Percentiles rank a stretch among this genome's conserved stretches.
Conservation (phyloP, 2,888 invertebrate genomes). For the Bellardia bayeri region DNA sequence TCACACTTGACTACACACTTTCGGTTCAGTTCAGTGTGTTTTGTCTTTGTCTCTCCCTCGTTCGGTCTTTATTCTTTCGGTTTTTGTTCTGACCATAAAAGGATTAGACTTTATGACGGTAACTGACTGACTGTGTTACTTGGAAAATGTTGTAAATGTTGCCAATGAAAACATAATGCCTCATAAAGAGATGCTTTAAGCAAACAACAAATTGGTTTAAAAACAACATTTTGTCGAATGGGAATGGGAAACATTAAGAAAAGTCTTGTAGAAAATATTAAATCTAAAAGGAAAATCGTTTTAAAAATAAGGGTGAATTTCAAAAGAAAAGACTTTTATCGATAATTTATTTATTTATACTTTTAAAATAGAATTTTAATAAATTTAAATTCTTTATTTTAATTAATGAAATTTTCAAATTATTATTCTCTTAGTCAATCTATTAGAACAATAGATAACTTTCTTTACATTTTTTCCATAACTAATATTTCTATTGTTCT, state of each 20-base stretch:
- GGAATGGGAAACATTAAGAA: background rate
- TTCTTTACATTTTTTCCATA: background rate
- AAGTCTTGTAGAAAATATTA: background rate
- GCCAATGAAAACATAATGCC: background rate
- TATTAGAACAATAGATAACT: background rate
- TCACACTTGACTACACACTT: conserved; percentile 60
- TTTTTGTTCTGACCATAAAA: conserved; percentile 20
- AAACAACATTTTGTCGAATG: background rate
- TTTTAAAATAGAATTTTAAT: too few relatives aligned
- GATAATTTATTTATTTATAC: too few relatives aligned
- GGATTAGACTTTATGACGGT: conserved; percentile 33
- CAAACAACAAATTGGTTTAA: conserved; percentile 3
- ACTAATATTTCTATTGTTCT: background rate
- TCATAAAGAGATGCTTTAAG: background rate
- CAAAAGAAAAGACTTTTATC: too few relatives aligned
- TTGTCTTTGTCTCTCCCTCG: background rate
- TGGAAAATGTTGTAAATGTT: conserved; percentile 2
- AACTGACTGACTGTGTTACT: conserved; percentile 5
- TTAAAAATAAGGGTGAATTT: background rate
- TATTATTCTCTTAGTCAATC: too few relatives aligned
- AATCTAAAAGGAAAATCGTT: background rate
- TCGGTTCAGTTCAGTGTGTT: conserved; percentile 10
- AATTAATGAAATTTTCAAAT: too few relatives aligned
- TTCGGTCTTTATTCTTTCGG: background rate
- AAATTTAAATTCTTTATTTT: too few relatives aligned